Conservation (phyloP, 2,797 vertebrate species). For the Ibycter americanus region DNA sequence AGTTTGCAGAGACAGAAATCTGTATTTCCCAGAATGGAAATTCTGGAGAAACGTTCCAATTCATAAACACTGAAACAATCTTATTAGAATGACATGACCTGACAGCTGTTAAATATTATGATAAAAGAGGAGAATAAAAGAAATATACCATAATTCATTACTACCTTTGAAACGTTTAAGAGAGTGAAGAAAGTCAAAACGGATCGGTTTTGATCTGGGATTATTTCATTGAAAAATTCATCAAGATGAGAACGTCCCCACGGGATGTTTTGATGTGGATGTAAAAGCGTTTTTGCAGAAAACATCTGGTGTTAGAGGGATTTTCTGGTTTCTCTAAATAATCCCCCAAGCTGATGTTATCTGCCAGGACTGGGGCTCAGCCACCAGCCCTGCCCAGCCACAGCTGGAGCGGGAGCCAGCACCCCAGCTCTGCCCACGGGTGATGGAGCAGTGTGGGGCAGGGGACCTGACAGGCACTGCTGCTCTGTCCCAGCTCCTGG, state of each 20-base stretch:
- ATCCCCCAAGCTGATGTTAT: neutral
- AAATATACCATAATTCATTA: neutral
- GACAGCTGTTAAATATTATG: constrained; percentile 32
- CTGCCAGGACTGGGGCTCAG: fast-evolving
- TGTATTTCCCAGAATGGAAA: constrained; percentile 3
- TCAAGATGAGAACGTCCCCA: neutral
- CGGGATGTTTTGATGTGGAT: neutral
- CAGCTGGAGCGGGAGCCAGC: too few relatives aligned
- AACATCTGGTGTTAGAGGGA: neutral
- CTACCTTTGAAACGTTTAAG: constrained; percentile 1
- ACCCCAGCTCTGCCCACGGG: fast-evolving
- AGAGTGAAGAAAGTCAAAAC: neutral
- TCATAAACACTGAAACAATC: constrained; percentile 35
- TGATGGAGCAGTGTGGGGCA: fast-evolving
- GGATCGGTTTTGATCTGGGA: neutral
- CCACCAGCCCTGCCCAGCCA: neutral
- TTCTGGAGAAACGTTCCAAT: constrained; percentile 10
- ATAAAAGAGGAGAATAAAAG: constrained; percentile 1
- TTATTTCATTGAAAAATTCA: neutral
- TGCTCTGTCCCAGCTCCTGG: fast-evolving
- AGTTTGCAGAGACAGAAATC: neutral
- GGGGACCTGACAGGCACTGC: neutral
- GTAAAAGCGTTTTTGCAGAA: neutral
- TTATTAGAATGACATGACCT: neutral
- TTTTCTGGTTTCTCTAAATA: neutral